Percentiles rank a stretch among this genome's conserved stretches.
These are phyloP conservation scores for Antitype chi DNA, from an alignment of 2,888 invertebrate genomes.

Conservation along the genomic window DNA sequence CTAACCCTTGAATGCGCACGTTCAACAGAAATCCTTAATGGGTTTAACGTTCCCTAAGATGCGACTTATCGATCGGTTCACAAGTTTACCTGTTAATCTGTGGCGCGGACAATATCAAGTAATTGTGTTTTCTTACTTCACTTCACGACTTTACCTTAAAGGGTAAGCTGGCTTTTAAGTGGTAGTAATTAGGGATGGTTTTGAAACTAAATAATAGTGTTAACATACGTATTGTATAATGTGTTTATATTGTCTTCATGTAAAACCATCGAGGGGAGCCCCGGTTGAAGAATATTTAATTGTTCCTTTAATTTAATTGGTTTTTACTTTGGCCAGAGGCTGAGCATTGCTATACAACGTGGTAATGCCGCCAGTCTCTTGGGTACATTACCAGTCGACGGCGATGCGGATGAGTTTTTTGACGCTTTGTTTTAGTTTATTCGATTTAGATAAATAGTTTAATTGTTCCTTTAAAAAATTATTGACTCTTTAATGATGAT, in stretches of 20 bases:
- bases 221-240: neutral
- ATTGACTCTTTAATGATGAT: neutral
- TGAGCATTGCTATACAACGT: too few relatives aligned
- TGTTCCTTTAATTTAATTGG: neutral
- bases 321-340: too few relatives aligned
- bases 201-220: neutral
- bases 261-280: neutral
- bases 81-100: constrained; percentile 69
- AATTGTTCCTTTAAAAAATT: neutral
- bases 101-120: constrained; percentile 55
- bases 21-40: constrained; percentile 71
- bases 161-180: constrained; percentile 19
- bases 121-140: constrained; percentile 55
- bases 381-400: too few relatives aligned
- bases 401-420: too few relatives aligned
- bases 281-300: too few relatives aligned
- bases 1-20: constrained; percentile 70
- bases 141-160: constrained; percentile 53
- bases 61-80: constrained; percentile 69
- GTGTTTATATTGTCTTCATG: neutral
- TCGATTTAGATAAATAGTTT: too few relatives aligned
- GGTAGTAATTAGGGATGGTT: constrained; percentile 37
- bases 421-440: too few relatives aligned
- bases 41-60: constrained; percentile 68
- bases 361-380: too few relatives aligned